phyloP scores from a whole-genome alignment of 2,113 vertebrate species.

The Brevimyrus niger region DNA sequence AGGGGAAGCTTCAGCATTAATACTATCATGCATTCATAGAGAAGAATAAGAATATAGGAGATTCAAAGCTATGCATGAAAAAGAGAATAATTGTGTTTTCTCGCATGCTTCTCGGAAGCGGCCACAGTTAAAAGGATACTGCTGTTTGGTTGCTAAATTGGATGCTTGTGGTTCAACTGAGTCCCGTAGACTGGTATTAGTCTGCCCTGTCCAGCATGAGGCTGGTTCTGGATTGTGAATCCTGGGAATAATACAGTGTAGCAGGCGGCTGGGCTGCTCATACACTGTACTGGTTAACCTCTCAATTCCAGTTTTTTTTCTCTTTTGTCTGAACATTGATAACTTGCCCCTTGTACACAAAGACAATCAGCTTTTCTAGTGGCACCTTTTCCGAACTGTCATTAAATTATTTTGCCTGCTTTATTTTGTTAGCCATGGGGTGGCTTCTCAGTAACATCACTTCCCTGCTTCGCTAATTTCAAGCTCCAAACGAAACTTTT shows the following conservation, averaged over 20 bases:
- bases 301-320: background rate
- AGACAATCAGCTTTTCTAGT: background rate
- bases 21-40: background rate
- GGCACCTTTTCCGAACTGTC: no score
- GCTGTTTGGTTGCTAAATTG: background rate
- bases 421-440: background rate
- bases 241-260: background rate
- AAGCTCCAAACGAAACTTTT: background rate
- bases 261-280: background rate
- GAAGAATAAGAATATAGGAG: background rate
- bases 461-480: background rate
- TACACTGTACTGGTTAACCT: background rate
- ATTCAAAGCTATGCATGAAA: background rate
- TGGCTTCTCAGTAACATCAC: background rate
- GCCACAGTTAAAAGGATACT: background rate
- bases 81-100: background rate
- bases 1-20: background rate
- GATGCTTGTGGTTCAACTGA: background rate
- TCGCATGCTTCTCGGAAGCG: background rate
- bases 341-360: background rate
- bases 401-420: background rate
- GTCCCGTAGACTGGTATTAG: background rate
- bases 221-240: background rate
- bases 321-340: background rate
- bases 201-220: background rate